Evolutionary conservation across 2,113 vertebrate species (phyloP), one percentile per base, ranked within the genome.

Genomic region (Gulo gulo): DNA sequence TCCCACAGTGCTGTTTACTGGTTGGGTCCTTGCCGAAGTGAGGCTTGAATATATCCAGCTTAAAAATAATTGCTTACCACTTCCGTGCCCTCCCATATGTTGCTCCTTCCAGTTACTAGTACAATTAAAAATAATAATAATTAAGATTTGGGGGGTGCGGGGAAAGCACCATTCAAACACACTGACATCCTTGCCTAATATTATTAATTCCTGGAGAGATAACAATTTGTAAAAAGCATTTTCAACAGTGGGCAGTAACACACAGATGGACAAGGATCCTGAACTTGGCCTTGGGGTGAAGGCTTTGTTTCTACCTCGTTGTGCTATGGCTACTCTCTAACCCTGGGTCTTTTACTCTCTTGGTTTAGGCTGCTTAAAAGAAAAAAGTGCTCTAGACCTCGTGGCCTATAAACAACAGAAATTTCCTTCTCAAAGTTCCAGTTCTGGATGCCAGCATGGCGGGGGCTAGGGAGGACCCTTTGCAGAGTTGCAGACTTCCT

Each of bases 1-100:
- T 98, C 94, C 97, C 98, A 98, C 97, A 84, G 88, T 95, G 98
- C 90, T 97, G 94, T 95, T 97, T 97, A 96, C 96, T 98, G 97
- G 84, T 97, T 97, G 95, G 84, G 91, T 85, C 84, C 81, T 91
- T 96, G 97, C 95, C 26, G 45, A 97, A 97, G 87, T 14, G 76
- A 97, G 73, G 65, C 45, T 97, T 85, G 90, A 96, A 87, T 95
- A 88, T n/a, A 94, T 97, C 94, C 96, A 96, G 97, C 84, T 98
- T 98, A 97, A 98, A 98, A 97, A 97, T 97, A 98, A 97, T 98
- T 97, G 95, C 94, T 97, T 91, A 94, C 91, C 94, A 95, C 96
- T 97, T 97, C 95, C 97, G 84, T 97, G 94, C 90, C 94, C 97
- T 98, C 91, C 96, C 98, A 97, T 97, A 98, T 97, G 98, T 71